Base-by-base conservation (phyloP, 1,140 invertebrate genomes). In the Odontomachus brunneus region DNA sequence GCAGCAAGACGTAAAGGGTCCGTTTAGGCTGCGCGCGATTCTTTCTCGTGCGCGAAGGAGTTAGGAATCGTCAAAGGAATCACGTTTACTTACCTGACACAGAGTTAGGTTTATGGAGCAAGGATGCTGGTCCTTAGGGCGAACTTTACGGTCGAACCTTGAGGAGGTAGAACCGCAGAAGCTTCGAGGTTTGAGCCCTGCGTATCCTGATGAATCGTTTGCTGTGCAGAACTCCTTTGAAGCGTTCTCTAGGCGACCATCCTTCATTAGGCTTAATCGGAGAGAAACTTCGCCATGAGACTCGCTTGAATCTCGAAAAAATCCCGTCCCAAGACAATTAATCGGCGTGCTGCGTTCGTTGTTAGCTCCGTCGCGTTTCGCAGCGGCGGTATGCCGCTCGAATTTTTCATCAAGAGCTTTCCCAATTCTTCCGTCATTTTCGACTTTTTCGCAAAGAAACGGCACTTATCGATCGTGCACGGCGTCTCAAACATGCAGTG, bases 151-250 rank as follows among this genome's bases (percentile, higher is more conserved):
- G 86, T 72, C 84, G 71, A 73, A 62, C 71, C 59, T 86, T 59
- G 72, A 88, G 86, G 72, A 88, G 86, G 84, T 51, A 48, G 76
- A 88, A 89, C 88, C 88, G 88, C 88, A 89, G 76, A 88, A 88
- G 87, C 88, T 84, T 88, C 87, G 75, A 76, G 88, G 80, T 89
- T 88, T 85, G 60, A 88, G 84, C 80, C 60, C 66, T 76, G 59
- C 74, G 88, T 85, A 89, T 89, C 87, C 69, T 89, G 88, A 89
- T 89, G 88, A 89, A 89, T 89, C 87, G 88, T 89, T 88, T 89
- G 87, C 73, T 89, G 69, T 75, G 66, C 80, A 82, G 59, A 59
- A 81, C 81, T 66, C 84, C 88, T 89, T 89, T 89, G 88, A 89
- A 81, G 65, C 84, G 87, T 86, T 76, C 84, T 69, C 87, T 44